These are phyloP conservation scores for Hemaris fuciformis DNA, from an alignment of 2,888 invertebrate species.

Conservation along the genomic window DNA sequence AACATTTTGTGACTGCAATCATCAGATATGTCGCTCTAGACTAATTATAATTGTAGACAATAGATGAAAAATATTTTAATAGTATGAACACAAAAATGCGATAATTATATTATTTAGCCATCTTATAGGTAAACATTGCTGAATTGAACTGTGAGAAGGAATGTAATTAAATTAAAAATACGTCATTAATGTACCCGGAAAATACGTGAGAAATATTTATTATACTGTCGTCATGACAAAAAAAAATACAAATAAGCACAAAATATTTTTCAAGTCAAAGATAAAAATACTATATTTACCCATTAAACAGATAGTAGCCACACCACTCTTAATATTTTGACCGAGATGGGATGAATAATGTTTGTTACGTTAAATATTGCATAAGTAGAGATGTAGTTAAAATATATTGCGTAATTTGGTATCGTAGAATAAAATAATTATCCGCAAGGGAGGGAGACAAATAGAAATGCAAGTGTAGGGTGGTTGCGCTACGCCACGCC, in stretches of 20 bases:
- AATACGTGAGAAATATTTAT: too few relatives aligned
- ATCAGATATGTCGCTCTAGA: neutral
- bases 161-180: neutral
- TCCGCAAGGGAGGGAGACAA: slow-evolving; percentile 19
- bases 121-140: neutral
- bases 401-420: too few relatives aligned
- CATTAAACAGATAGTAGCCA: too few relatives aligned
- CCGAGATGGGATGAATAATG: too few relatives aligned
- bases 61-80: neutral
- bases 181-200: too few relatives aligned
- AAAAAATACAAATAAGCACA: too few relatives aligned
- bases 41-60: neutral
- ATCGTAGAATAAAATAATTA: neutral
- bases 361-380: too few relatives aligned
- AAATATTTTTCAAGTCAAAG: too few relatives aligned
- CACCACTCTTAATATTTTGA: too few relatives aligned
- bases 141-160: neutral
- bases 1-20: neutral
- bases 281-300: too few relatives aligned
- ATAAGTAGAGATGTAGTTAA: too few relatives aligned
- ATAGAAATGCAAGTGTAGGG: slow-evolving; percentile 35
- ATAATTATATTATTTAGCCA: neutral
- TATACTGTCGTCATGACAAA: too few relatives aligned
- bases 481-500: slow-evolving; percentile 48
- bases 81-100: neutral